Evolutionary conservation across 1,140 invertebrate genomes (phyloP).

Genomic region (Chlorops oryzae): DNA sequence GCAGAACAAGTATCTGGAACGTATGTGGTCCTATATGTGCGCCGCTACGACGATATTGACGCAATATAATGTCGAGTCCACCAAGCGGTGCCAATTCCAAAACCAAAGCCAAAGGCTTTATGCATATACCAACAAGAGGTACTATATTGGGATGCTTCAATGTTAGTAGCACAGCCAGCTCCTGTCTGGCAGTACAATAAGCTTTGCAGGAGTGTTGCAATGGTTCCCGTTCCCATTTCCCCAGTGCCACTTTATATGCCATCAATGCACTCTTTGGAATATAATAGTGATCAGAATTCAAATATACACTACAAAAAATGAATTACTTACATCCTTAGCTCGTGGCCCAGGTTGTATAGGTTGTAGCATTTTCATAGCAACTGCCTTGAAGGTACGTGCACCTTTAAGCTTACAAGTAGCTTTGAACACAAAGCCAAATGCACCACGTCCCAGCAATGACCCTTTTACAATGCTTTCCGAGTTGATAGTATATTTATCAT

Average conservation of each 20-base stretch:
- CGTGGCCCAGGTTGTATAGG: conserved; percentile 81
- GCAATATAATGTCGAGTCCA: conserved; percentile 74
- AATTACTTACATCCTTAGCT: conserved; percentile 52
- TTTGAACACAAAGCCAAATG: conserved; percentile 95
- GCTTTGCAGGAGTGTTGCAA: conserved; percentile 88
- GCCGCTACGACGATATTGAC: conserved; percentile 76
- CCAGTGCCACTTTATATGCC: conserved; percentile 62
- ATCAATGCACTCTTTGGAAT: conserved; percentile 34
- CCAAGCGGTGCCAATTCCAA: conserved; percentile 85
- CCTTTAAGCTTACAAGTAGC: conserved; percentile 65
- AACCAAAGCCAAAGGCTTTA: conserved; percentile 83
- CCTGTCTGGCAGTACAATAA: conserved; percentile 90
- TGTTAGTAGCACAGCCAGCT: conserved; percentile 80
- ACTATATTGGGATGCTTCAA: conserved; percentile 88
- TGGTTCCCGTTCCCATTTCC: conserved; percentile 87
- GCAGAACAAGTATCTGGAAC: conserved; percentile 78
- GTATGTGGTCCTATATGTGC: conserved; percentile 71
- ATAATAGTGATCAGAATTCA: background rate
- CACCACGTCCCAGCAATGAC: conserved; percentile 83
- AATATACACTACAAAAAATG: conserved; percentile 1
- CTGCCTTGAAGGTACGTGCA: conserved; percentile 57
- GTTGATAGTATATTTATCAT: conserved; percentile 69
- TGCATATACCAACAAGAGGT: conserved; percentile 81
- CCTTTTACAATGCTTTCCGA: conserved; percentile 74
- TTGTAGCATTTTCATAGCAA: conserved; percentile 94